Conservation (phyloP, 2,113 vertebrate species). For the Epinephelus moara region DNA sequence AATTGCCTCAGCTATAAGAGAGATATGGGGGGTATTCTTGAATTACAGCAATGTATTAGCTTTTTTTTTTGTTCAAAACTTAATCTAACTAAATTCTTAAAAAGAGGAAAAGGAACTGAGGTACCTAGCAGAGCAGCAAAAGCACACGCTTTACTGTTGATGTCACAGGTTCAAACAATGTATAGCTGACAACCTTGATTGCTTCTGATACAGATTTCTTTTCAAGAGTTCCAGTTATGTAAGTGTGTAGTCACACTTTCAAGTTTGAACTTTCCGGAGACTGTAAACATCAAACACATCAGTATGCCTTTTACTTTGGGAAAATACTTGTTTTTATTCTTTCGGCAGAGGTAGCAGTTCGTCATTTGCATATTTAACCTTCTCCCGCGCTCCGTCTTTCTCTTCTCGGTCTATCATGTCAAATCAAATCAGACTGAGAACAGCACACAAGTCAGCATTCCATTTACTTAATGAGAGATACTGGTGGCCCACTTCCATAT, state of each 20-base stretch:
- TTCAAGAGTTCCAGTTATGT: background rate
- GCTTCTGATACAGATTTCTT: background rate
- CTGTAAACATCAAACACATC: constrained; percentile 33
- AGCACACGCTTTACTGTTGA: background rate
- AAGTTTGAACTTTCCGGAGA: constrained; percentile 5
- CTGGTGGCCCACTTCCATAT: constrained; percentile 75
- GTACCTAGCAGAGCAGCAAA: background rate
- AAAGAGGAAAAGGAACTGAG: background rate
- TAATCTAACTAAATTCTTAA: constrained; percentile 33
- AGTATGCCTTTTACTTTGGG: constrained; percentile 5
- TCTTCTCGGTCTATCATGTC: constrained; percentile 25
- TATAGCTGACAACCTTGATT: background rate
- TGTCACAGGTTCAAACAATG: background rate
- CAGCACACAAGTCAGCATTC: constrained; percentile 68
- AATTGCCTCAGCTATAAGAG: constrained; percentile 44
- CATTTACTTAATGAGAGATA: constrained; percentile 67
- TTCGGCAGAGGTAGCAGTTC: background rate
- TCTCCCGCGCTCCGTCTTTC: background rate
- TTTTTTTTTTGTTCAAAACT: constrained; percentile 12
- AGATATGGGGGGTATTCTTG: constrained; percentile 32
- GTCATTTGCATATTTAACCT: constrained; percentile 60
- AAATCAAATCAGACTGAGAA: constrained; percentile 51
- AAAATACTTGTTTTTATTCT: constrained; percentile 47
- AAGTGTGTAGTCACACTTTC: background rate
- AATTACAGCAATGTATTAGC: constrained; percentile 42